Evolutionary conservation across 2,888 invertebrate genomes (phyloP).

Genomic region (Euzophera pinguis): DNA sequence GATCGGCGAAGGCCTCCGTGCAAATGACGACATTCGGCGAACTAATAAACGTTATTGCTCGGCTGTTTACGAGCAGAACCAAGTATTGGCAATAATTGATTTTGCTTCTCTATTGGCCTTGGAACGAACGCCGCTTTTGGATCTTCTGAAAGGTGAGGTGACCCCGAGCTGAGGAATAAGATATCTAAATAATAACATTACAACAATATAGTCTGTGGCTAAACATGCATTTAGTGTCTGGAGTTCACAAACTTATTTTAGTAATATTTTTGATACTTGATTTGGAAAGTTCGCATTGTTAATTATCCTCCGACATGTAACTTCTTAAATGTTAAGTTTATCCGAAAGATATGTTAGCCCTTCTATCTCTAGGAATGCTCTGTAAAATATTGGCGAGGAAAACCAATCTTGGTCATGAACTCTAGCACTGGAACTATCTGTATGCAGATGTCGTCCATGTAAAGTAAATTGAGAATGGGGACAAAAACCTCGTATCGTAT

Average conservation of each 20-base stretch:
- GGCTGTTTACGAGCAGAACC: slow-evolving; percentile 37
- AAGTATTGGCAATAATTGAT: slow-evolving; percentile 38
- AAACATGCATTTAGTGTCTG: too few relatives aligned
- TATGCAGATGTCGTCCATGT: slow-evolving; percentile 23
- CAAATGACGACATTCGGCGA: slow-evolving; percentile 34
- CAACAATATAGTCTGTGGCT: too few relatives aligned
- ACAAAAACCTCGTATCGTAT: slow-evolving; percentile 27
- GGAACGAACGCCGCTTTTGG: slow-evolving; percentile 22
- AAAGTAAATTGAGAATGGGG: slow-evolving; percentile 20
- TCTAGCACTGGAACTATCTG: slow-evolving; percentile 21
- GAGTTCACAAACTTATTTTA: too few relatives aligned
- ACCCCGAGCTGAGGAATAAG: neutral
- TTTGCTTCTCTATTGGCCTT: slow-evolving; percentile 33
- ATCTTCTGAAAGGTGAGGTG: slow-evolving; percentile 2
- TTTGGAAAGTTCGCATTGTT: too few relatives aligned
- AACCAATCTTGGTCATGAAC: slow-evolving; percentile 34
- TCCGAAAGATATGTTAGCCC: too few relatives aligned
- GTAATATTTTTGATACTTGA: too few relatives aligned
- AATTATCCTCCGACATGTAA: too few relatives aligned
- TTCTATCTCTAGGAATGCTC: neutral
- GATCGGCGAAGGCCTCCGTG: slow-evolving; percentile 43
- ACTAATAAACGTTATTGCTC: slow-evolving; percentile 44
- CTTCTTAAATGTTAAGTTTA: too few relatives aligned
- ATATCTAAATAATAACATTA: too few relatives aligned
- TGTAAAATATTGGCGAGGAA: slow-evolving; percentile 33